Base-by-base conservation (phyloP, 2,888 invertebrate species). In the Hipparchia sbordonii region DNA sequence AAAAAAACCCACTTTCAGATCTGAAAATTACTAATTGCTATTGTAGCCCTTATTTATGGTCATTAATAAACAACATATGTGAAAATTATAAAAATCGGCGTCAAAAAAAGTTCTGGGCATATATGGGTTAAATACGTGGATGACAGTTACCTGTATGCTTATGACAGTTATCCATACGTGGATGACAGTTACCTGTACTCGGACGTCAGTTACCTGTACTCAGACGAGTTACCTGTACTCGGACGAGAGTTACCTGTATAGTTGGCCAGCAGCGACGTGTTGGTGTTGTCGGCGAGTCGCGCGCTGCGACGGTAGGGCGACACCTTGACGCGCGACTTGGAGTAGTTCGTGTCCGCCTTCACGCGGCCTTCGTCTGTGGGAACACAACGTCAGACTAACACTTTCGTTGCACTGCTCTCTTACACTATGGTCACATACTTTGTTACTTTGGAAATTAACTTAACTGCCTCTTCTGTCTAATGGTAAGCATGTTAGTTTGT, bases 261-360 rank as follows among this genome's bases (percentile, higher is more conserved):
- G 76, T 93, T 92, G 67, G 93, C 93, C 61, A 83, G 70, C 6
- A 88, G 71, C 8, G 93, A 93, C 74, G 83, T 85, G 76, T 84
- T 78, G 70, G 90, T 89, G 75, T 84, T 83, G 79, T 92, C 92
- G 1, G 87, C 86, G 54, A 83, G 78, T 13, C 87, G 76, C 76
- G 78, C 72, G 81, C 88, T 85, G 81, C 92, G 88, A 1, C 91
- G 78, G 86, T 92, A 94, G 1, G 94, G 94, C 0, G 93, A 93
- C 77, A 94, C 93, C 81, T 91, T 91, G 48, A 93, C 93, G 67
- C 93, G 84, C 2, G 92, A 91, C 84, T 89, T 90, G 76, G 87
- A 88, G 87, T 81, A 92, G 85, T 92, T 91, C 51, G 92, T 92
- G 85, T 90, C 92, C 1, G 86, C 77, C 84, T 92, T 90, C 77